These are phyloP conservation scores for Diloba caeruleocephala DNA, from an alignment of 2,888 invertebrate species.

Conservation along the genomic window DNA sequence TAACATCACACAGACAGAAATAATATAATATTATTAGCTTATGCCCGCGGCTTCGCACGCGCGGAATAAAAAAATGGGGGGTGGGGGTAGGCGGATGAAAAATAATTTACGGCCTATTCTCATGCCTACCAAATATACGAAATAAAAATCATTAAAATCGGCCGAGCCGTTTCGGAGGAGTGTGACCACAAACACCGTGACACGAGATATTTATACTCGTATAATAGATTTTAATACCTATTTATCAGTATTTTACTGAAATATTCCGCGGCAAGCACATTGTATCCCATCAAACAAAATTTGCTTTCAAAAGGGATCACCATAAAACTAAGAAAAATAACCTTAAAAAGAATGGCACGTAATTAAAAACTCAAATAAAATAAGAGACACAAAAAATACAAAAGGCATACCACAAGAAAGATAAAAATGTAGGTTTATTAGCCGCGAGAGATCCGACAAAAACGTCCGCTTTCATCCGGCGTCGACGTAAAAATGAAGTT, in stretches of 20 bases:
- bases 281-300: slow-evolving; percentile 16
- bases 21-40: too few relatives aligned
- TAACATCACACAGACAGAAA: too few relatives aligned
- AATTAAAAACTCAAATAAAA: slow-evolving; percentile 27
- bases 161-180: too few relatives aligned
- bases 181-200: too few relatives aligned
- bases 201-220: too few relatives aligned
- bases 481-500: slow-evolving; percentile 36
- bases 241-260: not conserved
- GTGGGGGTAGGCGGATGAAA: too few relatives aligned
- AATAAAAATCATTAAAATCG: too few relatives aligned
- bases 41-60: too few relatives aligned
- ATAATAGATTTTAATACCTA: too few relatives aligned
- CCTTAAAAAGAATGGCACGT: slow-evolving; percentile 8
- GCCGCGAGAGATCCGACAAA: slow-evolving; percentile 23
- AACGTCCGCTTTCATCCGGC: slow-evolving; percentile 4
- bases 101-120: too few relatives aligned
- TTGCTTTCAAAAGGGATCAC: not conserved
- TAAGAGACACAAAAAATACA: slow-evolving; percentile 5
- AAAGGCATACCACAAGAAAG: slow-evolving; percentile 30
- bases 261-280: slow-evolving; percentile 1
- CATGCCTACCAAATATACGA: too few relatives aligned
- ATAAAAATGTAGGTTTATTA: slow-evolving; percentile 39
- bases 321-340: slow-evolving; percentile 7
- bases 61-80: too few relatives aligned